These are phyloP conservation scores for Callorhinus ursinus DNA, from an alignment of 2,113 vertebrate genomes.

Conservation along the genomic window DNA sequence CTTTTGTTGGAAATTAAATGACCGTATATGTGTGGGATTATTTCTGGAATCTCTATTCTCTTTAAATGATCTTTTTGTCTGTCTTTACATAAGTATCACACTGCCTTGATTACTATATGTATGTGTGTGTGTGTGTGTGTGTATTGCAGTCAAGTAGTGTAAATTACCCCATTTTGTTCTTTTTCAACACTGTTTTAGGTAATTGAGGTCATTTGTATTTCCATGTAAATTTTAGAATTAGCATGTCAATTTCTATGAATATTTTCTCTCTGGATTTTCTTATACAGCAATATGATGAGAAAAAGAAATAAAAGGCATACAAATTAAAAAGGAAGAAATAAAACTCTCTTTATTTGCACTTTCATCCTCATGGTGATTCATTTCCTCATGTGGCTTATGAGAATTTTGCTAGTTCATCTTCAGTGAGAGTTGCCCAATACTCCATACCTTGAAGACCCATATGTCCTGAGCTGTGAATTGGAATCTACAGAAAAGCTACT, in stretches of 20 bases:
- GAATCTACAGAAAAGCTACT: not conserved
- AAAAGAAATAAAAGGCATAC: not conserved
- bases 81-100: not conserved
- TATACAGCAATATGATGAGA: not conserved
- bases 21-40: not conserved
- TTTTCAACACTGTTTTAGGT: not conserved
- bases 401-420: not conserved
- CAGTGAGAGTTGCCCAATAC: not conserved
- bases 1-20: not conserved
- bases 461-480: not conserved
- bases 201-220: not conserved
- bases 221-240: not conserved
- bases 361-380: not conserved
- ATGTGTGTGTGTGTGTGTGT: not conserved
- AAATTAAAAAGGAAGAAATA: not conserved
- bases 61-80: not conserved
- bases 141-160: not conserved
- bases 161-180: not conserved
- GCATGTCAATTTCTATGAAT: not conserved
- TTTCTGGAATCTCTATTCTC: not conserved
- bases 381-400: not conserved
- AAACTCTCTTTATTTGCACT: not conserved
- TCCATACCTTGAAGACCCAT: not conserved
- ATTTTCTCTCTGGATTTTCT: not conserved
- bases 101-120: not conserved